A percentile compares a stretch with the other conserved stretches of the same genome.
phyloP scores from a whole-genome alignment of 2,888 invertebrate species.

The Drosophila suboccidentalis region DNA sequence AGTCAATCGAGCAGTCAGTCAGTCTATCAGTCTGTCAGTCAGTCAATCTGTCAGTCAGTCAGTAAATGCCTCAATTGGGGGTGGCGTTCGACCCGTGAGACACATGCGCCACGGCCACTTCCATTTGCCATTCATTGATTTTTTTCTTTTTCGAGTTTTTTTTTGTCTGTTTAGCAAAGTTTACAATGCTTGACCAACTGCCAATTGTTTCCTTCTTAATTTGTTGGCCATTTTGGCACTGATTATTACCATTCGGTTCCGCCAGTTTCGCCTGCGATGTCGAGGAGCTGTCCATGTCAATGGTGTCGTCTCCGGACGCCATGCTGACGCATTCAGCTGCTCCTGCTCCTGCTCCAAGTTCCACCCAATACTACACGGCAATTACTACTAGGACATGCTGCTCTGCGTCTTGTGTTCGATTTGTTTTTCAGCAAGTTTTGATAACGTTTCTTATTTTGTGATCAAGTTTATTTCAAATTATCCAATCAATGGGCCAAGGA shows the following conservation, averaged over 20 bases:
- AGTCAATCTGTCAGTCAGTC: slow-evolving; percentile 27
- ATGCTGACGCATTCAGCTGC: slow-evolving; percentile 86
- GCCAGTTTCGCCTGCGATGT: slow-evolving; percentile 88
- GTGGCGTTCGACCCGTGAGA: slow-evolving; percentile 60
- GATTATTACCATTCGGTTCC: slow-evolving; percentile 83
- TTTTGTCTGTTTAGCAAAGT: slow-evolving; percentile 43
- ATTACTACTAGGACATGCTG: slow-evolving; percentile 71
- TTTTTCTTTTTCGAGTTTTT: slow-evolving; percentile 33
- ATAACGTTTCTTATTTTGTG: slow-evolving; percentile 25
- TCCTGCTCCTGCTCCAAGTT: slow-evolving; percentile 29
- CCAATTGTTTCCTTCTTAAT: not conserved
- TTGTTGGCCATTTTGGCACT: slow-evolving; percentile 16
- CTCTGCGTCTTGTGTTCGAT: not conserved
- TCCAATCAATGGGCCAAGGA: slow-evolving; percentile 71
- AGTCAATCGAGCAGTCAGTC: slow-evolving; percentile 19
- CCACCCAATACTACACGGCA: slow-evolving; percentile 23
- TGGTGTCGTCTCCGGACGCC: slow-evolving; percentile 92
- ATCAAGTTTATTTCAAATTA: slow-evolving; percentile 39
- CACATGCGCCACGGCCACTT: slow-evolving; percentile 82
- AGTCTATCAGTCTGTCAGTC: slow-evolving; percentile 15
- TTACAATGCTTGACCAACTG: slow-evolving; percentile 23
- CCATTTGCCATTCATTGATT: slow-evolving; percentile 82
- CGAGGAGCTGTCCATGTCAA: slow-evolving; percentile 90
- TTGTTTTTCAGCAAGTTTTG: slow-evolving; percentile 5
- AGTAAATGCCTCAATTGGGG: slow-evolving; percentile 42